phyloP scores from a whole-genome alignment of 1,140 invertebrate species.

The Lucilia sericata region DNA sequence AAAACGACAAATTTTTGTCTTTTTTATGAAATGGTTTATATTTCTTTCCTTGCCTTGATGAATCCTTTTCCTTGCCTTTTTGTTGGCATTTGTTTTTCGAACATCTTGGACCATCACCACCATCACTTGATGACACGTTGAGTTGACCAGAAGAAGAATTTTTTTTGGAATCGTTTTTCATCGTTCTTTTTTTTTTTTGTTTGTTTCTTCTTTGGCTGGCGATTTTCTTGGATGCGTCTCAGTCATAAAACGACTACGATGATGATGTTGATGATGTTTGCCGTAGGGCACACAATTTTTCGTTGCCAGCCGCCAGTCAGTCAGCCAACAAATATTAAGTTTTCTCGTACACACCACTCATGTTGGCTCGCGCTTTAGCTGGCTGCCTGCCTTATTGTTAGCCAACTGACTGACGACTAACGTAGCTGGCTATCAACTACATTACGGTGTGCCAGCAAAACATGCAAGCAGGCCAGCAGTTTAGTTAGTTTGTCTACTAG shows the following conservation, averaged over 20 bases:
- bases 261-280: conserved; percentile 42
- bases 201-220: conserved; percentile 45
- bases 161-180: conserved; percentile 17
- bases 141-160: conserved; percentile 45
- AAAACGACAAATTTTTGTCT: not conserved
- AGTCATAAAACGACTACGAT: not conserved
- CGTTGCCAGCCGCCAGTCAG: conserved; percentile 65
- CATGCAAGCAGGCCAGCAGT: conserved; percentile 54
- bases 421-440: conserved; percentile 48
- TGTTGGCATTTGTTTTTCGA: conserved; percentile 27
- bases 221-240: conserved; percentile 67
- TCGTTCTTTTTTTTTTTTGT: conserved; percentile 35
- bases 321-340: conserved; percentile 54
- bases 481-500: conserved; percentile 24
- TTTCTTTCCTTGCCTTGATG: not conserved
- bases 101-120: conserved; percentile 52
- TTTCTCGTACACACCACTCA: conserved; percentile 48
- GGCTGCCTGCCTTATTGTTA: conserved; percentile 65
- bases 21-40: not conserved
- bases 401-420: conserved; percentile 68
- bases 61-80: conserved; percentile 4
- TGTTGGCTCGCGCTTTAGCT: conserved; percentile 45
- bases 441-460: conserved; percentile 59
- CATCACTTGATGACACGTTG: conserved; percentile 49
- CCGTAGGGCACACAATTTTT: conserved; percentile 51